A percentile compares a stretch with the other conserved stretches of the same genome.
Evolutionary conservation across 1,140 invertebrate genomes (phyloP).

Genomic region (Eriocheir sinensis): DNA sequence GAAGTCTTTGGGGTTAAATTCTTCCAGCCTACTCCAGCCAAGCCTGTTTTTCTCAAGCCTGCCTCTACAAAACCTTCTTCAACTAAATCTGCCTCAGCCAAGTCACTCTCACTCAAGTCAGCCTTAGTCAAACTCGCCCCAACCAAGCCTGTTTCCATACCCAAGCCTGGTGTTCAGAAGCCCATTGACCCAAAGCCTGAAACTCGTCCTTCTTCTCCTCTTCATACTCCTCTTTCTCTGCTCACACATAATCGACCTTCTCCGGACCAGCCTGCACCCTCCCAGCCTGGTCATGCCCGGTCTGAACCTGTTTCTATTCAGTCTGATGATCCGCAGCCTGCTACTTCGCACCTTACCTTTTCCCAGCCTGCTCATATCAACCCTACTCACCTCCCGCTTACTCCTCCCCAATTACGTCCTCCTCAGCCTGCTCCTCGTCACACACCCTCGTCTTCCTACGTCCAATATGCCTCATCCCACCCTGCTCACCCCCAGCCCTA

Average conservation of each 20-base stretch:
- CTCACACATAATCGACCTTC: not conserved
- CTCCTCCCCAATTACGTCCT: not conserved
- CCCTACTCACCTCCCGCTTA: not conserved
- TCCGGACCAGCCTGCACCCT: not conserved
- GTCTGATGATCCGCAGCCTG: not conserved
- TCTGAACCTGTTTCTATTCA: not conserved
- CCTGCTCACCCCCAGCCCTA: not conserved
- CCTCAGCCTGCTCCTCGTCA: no score
- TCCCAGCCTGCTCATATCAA: no score
- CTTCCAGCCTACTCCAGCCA: not conserved
- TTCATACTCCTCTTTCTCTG: not conserved
- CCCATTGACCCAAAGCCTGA: not conserved
- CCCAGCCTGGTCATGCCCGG: not conserved
- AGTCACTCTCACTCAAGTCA: no score
- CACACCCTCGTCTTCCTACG: no score
- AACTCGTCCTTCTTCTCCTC: no score
- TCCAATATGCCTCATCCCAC: not conserved
- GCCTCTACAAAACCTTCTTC: not conserved
- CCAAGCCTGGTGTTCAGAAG: not conserved
- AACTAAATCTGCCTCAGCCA: no score
- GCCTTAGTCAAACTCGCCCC: not conserved
- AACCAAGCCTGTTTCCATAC: not conserved
- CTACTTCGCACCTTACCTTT: not conserved
- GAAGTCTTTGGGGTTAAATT: not conserved
- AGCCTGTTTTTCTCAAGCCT: not conserved